Evolutionary conservation across 2,113 vertebrate species (phyloP).

Genomic region (Okapia johnstoni): DNA sequence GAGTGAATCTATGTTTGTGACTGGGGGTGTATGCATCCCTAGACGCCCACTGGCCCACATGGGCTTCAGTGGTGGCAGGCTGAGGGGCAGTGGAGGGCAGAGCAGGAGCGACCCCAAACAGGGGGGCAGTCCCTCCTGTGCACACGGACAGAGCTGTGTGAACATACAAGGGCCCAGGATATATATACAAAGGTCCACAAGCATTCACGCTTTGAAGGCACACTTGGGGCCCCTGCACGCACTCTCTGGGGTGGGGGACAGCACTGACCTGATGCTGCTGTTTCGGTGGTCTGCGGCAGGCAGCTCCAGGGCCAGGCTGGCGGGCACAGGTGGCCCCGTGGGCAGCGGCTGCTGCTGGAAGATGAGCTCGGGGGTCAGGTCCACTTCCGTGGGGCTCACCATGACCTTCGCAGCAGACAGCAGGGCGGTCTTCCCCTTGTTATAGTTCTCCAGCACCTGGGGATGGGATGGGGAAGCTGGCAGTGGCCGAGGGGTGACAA

Average conservation of each 20-base stretch:
- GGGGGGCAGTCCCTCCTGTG: rapidly evolving
- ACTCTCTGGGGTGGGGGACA: rapidly evolving
- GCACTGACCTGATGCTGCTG: conserved; percentile 90
- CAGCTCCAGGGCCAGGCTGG: conserved; percentile 65
- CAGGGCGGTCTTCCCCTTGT: conserved; percentile 97
- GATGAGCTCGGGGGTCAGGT: conserved; percentile 93
- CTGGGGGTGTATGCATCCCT: rapidly evolving
- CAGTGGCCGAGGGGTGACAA: neutral
- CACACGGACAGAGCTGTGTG: rapidly evolving
- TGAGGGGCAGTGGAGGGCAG: neutral
- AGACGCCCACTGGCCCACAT: neutral
- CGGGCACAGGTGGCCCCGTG: conserved; percentile 74
- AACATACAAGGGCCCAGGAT: rapidly evolving
- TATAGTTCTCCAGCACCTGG: conserved; percentile 98
- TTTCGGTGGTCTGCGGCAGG: conserved; percentile 85
- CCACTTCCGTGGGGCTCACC: conserved; percentile 99
- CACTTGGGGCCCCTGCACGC: rapidly evolving
- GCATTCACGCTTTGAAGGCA: rapidly evolving
- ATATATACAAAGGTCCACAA: rapidly evolving
- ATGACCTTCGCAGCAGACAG: conserved; percentile 98
- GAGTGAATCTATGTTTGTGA: neutral
- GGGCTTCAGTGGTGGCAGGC: neutral
- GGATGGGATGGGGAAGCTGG: neutral
- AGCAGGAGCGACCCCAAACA: neutral
- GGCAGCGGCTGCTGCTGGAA: conserved; percentile 89